Evolutionary conservation across 2,888 invertebrate genomes (phyloP), one percentile per base, ranked within the genome.

Genomic region (Tubulanus polymorphus): DNA sequence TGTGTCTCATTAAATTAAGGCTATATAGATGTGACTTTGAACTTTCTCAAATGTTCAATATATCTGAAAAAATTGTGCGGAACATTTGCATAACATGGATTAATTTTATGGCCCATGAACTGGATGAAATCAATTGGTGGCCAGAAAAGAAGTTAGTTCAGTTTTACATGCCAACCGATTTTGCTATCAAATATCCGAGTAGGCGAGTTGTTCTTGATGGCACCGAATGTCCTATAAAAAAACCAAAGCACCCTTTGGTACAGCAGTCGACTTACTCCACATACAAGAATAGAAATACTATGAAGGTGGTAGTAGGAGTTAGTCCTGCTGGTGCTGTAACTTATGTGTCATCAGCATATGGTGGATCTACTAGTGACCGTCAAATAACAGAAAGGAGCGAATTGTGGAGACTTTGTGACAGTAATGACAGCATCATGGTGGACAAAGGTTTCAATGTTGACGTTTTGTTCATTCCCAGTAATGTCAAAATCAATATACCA

Each of bases 241-340:
- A 32, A n/a, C 35, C 35, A n/a, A 32, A 32, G n/a, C 35, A 32
- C 10, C 35, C 35, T 32, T 45, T 28, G 6, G 52, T 60, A 12
- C 66, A 68, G 35, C 64, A 64, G 37, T 37, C 60, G 8, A 66
- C 63, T 29, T 67, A 57, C 51, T 63, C 64, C 1, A 63, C 67
- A 8, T 65, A 65, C 48, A 67, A 65, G 51, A 67, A 68, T 41
- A 52, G 64, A 20, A 67, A 66, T 28, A 67, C 67, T 25, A 54
- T 63, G 1, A 68, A 67, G 56, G 50, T 61, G 51, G 53, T 60
- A 2, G 53, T 51, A 29, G 66, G 65, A 3, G n/a, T 47, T 8
- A 60, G 62, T 28, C 64, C 68, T 29, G 66, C 63, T 41, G 67
- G 67, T 2, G 46, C 64, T 2, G 54, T 59, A 2, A 55, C 58